Evolutionary conservation across 2,888 invertebrate species (phyloP), one percentile per base, ranked within the genome.

Genomic region (Cordilura impudica): DNA sequence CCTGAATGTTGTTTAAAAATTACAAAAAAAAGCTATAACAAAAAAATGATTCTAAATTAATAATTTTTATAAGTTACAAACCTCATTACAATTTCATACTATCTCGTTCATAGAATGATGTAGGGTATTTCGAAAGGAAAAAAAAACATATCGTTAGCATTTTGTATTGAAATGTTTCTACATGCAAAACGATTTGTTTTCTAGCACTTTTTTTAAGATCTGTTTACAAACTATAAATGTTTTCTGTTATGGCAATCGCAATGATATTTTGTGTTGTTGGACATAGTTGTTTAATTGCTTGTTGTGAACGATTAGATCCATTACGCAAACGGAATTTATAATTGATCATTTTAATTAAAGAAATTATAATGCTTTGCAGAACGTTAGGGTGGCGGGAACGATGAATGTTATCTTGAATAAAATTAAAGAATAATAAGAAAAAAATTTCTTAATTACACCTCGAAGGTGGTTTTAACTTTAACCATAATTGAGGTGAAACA

Each of bases 171-270:
- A 79, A 79, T 79, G 79, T 75, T 75, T 67, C 61, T 63, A 79
- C 75, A 75, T 75, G 71, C 56, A 72, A 79, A 79, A 69, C 79
- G 79, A 79, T 79, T 79, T 75, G 79, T 79, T 79, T 75, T 51
- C 49, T 72, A 63, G 75, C 75, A 79, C 79, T 79, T 75, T 29
- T 47, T 35, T 60, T 56, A 26, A 19, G 26, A 53, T 39, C 18
- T 49, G 70, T 58, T 71, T 63, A 60, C 23, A 39, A 51, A 70
- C 31, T 58, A 63, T 76, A 49, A 65, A 70, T 76, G 49, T 76
- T 19, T 63, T 29, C n/a, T 26, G 45, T 47, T 67, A 60, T 71
- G 65, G 45, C 70, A 77, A 66, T 66, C 19, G 35, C 54, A 60
- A 16, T 61, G 45, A 66, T 54, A 19, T 23, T 31, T 18, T 12